phyloP scores from a whole-genome alignment of 1,140 invertebrate genomes.

The Pseudomyrmex pallidus region DNA sequence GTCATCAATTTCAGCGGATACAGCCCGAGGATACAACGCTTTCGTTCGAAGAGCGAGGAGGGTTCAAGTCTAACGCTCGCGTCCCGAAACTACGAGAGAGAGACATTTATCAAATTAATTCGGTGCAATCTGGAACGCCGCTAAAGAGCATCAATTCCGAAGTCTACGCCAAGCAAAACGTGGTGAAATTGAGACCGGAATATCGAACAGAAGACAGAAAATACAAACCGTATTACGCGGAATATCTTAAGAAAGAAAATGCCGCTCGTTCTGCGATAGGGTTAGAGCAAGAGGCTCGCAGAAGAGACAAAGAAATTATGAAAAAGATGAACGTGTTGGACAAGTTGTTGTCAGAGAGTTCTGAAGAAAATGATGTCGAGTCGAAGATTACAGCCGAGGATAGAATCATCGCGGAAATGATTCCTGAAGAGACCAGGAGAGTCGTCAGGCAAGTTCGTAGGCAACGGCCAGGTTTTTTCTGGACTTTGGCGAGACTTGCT shows the following conservation, averaged over 20 bases:
- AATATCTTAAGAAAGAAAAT: not conserved
- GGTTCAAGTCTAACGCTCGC: not conserved
- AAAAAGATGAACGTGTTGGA: slow-evolving; percentile 54
- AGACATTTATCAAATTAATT: slow-evolving; percentile 16
- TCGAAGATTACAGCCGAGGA: slow-evolving; percentile 41
- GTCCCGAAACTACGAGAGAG: not conserved
- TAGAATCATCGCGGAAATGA: slow-evolving; percentile 42
- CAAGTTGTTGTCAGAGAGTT: slow-evolving; percentile 43
- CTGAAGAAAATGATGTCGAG: slow-evolving; percentile 28
- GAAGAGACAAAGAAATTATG: slow-evolving; percentile 8
- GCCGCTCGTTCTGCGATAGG: not conserved
- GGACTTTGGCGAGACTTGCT: slow-evolving; percentile 82
- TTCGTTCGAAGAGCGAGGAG: not conserved
- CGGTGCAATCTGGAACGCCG: not conserved
- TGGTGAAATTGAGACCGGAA: not conserved
- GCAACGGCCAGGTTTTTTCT: slow-evolving; percentile 84
- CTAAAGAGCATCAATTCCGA: not conserved
- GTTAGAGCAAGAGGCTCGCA: not conserved
- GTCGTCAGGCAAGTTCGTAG: slow-evolving; percentile 77
- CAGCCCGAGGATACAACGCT: not conserved
- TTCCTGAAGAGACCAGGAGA: slow-evolving; percentile 72
- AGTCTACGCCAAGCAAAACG: not conserved
- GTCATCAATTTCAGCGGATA: not conserved
- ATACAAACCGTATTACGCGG: not conserved
- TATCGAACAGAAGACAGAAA: not conserved